These are phyloP conservation scores for Enteromius viviparus DNA, from an alignment of 2,797 vertebrate genomes.

Conservation along the genomic window DNA sequence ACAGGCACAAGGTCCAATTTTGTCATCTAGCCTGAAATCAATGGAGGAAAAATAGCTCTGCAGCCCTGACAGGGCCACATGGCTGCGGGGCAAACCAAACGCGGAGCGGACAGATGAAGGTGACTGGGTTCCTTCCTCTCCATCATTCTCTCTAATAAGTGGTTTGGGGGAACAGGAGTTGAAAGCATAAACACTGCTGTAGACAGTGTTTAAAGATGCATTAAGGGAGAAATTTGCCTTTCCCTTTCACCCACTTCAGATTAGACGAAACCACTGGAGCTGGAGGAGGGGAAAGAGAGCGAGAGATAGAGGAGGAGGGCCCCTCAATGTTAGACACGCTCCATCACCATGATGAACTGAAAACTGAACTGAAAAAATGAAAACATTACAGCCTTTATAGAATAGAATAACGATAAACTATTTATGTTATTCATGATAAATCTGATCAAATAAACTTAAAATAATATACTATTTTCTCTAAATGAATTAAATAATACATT, in stretches of 20 bases:
- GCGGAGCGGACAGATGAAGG: constrained; percentile 45
- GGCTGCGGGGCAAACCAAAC: constrained; percentile 12
- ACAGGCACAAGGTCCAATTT: constrained; percentile 52
- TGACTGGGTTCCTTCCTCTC: constrained; percentile 27
- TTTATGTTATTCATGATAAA: not conserved
- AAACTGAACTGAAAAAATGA: constrained; percentile 1
- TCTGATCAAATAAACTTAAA: not conserved
- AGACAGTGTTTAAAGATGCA: constrained; percentile 28
- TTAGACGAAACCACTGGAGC: constrained; percentile 16
- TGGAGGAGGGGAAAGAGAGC: constrained; percentile 2
- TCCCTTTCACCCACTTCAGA: constrained; percentile 33
- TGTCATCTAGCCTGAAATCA: constrained; percentile 48
- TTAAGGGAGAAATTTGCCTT: constrained; percentile 27
- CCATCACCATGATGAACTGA: not conserved
- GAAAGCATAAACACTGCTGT: constrained; percentile 15
- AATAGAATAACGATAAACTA: not conserved
- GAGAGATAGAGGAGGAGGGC: constrained; percentile 2
- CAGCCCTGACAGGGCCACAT: not conserved
- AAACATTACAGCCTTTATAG: not conserved
- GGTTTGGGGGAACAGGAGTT: not conserved
- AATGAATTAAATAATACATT: not conserved
- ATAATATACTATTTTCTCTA: not conserved
- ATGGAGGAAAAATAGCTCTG: constrained; percentile 48
- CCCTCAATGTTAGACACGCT: not conserved
- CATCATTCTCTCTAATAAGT: not conserved